Conservation (phyloP, 2,888 invertebrate species). For the Nemurella pictetii region DNA sequence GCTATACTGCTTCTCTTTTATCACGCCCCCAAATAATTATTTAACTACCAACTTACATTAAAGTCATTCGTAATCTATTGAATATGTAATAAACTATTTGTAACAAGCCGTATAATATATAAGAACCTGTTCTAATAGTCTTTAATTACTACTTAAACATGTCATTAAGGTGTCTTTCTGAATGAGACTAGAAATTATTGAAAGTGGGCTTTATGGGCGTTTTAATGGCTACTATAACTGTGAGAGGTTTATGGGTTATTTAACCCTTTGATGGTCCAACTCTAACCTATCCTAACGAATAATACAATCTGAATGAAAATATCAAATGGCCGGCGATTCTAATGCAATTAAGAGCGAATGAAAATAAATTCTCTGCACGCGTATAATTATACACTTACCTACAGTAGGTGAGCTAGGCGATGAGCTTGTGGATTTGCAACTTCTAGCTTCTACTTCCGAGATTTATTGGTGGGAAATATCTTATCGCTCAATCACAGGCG, state of each 20-base stretch:
- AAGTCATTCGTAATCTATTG: conserved; percentile 27
- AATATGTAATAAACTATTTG: conserved; percentile 20
- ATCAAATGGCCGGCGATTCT: background rate
- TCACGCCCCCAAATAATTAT: conserved; percentile 29
- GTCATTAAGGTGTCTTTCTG: conserved; percentile 22
- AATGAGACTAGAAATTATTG: background rate
- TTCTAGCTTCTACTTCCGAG: no score
- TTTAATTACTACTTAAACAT: conserved; percentile 20
- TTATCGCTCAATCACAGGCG: no score
- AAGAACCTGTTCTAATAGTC: conserved; percentile 22
- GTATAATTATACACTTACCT: no score
- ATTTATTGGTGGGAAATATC: background rate
- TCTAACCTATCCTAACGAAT: background rate
- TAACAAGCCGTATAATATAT: background rate
- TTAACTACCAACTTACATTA: conserved; percentile 17
- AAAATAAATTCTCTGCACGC: background rate
- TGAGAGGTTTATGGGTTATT: conserved; percentile 12
- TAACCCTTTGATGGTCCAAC: conserved; percentile 1
- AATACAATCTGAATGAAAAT: background rate
- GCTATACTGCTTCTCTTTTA: background rate
- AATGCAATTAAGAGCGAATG: background rate
- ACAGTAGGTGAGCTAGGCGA: no score
- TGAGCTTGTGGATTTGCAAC: no score
- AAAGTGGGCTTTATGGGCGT: conserved; percentile 9
- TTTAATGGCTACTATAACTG: conserved; percentile 5